Conservation (phyloP, 92 coral and sea anemone genomes). For the Diadumene lineata region DNA sequence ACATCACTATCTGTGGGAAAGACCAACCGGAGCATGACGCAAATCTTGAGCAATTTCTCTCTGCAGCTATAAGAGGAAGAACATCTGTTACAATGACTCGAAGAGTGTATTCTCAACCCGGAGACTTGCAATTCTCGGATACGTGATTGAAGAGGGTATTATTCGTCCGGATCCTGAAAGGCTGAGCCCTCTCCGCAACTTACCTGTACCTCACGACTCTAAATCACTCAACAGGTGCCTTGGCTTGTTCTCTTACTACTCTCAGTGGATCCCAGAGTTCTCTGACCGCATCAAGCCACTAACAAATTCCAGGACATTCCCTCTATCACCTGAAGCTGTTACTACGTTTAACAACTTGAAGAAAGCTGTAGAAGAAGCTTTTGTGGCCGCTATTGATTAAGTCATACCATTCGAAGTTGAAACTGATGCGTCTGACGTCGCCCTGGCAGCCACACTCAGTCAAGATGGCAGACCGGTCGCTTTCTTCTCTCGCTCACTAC, state of each 20-base stretch:
- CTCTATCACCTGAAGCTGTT: too few relatives aligned
- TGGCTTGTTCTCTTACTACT: constrained; percentile 57
- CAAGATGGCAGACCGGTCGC: constrained; percentile 41
- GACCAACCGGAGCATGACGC: constrained; percentile 64
- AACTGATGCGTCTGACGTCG: constrained; percentile 54
- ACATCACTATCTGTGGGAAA: constrained; percentile 44
- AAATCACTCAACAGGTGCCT: constrained; percentile 57
- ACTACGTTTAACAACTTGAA: too few relatives aligned
- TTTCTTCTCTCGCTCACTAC: constrained; percentile 29
- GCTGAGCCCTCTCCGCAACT: constrained; percentile 44
- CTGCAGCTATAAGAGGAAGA: constrained; percentile 26
- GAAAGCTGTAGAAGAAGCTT: too few relatives aligned
- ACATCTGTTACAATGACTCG: background rate
- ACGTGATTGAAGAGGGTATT: constrained; percentile 37
- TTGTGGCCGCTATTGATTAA: constrained; percentile 42
- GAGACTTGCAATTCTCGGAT: constrained; percentile 52
- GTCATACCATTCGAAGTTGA: constrained; percentile 57
- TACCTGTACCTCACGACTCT: constrained; percentile 50
- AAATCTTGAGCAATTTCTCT: constrained; percentile 47
- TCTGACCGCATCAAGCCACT: constrained; percentile 44
- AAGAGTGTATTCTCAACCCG: constrained; percentile 57
- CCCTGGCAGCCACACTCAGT: constrained; percentile 48
- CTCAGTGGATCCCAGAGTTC: constrained; percentile 46
- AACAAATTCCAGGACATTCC: too few relatives aligned
- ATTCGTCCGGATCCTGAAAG: constrained; percentile 32